These are phyloP conservation scores for Diadophis punctatus DNA, from an alignment of 2,113 vertebrate species.

Conservation along the genomic window DNA sequence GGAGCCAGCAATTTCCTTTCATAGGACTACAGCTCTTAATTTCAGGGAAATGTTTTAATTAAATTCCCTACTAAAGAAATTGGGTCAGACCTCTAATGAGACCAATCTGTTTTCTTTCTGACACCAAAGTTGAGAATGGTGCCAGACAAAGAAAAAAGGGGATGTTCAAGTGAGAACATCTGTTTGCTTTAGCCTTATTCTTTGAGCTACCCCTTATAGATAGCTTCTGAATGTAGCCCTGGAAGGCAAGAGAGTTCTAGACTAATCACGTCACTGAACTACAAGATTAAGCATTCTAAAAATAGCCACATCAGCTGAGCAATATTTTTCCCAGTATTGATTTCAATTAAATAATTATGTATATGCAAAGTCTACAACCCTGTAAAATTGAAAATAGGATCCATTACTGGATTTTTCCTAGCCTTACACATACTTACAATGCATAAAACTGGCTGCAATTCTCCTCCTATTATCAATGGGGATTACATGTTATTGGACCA, in stretches of 20 bases:
- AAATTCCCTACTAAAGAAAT: not conserved
- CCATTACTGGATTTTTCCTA: not conserved
- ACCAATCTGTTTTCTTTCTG: not conserved
- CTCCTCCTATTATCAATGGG: not conserved
- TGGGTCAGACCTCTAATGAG: not conserved
- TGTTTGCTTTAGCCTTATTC: not conserved
- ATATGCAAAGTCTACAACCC: not conserved
- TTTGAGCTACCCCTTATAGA: not conserved
- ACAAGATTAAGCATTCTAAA: not conserved
- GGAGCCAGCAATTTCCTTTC: not conserved
- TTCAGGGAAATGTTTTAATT: not conserved
- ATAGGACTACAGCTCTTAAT: not conserved
- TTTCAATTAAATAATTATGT: not conserved
- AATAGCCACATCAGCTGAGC: not conserved
- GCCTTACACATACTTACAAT: not conserved
- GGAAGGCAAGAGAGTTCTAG: not conserved
- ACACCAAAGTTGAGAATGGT: not conserved
- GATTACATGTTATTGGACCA: not conserved
- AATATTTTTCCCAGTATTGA: not conserved
- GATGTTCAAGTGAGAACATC: not conserved
- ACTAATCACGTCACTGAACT: not conserved
- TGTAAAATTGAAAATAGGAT: too few species aligned
- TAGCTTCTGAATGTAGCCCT: not conserved
- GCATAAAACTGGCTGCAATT: not conserved
- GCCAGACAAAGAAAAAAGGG: not conserved